These are phyloP conservation scores for Cephus pygmeus DNA, from an alignment of 2,888 invertebrate genomes.

Conservation along the genomic window DNA sequence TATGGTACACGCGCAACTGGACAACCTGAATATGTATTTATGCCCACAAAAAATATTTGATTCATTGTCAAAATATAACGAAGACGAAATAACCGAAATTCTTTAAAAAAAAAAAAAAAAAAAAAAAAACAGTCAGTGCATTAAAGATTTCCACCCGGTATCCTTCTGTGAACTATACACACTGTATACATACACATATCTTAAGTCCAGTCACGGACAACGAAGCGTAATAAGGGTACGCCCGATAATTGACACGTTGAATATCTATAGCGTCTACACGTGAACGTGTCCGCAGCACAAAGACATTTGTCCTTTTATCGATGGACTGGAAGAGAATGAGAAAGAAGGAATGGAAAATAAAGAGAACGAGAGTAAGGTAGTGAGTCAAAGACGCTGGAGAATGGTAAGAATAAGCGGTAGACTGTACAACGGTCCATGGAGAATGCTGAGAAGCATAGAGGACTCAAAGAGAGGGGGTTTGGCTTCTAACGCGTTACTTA, in stretches of 20 bases:
- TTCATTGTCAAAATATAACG: background rate
- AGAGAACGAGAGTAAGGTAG: background rate
- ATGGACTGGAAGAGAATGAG: background rate
- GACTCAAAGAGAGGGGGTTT: background rate
- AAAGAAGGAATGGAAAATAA: background rate
- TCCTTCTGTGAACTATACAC: too few species aligned
- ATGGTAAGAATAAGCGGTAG: background rate
- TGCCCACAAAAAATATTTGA: background rate
- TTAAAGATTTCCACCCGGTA: background rate
- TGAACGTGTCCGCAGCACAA: background rate
- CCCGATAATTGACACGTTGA: slow-evolving; percentile 43
- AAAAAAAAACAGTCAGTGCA: background rate
- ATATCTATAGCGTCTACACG: slow-evolving; percentile 29
- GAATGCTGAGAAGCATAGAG: background rate
- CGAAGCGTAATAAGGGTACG: slow-evolving; percentile 35
- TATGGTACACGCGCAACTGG: background rate
- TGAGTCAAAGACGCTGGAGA: background rate
- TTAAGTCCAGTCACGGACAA: slow-evolving; percentile 35
- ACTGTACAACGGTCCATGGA: background rate
- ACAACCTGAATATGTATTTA: background rate
- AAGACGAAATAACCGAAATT: background rate
- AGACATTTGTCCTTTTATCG: background rate
- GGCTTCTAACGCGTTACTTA: slow-evolving; percentile 14
- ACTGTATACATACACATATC: slow-evolving; percentile 16
- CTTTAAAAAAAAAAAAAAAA: too few species aligned